Conservation (phyloP, 2,797 vertebrate genomes). For the Hydrophis major region DNA sequence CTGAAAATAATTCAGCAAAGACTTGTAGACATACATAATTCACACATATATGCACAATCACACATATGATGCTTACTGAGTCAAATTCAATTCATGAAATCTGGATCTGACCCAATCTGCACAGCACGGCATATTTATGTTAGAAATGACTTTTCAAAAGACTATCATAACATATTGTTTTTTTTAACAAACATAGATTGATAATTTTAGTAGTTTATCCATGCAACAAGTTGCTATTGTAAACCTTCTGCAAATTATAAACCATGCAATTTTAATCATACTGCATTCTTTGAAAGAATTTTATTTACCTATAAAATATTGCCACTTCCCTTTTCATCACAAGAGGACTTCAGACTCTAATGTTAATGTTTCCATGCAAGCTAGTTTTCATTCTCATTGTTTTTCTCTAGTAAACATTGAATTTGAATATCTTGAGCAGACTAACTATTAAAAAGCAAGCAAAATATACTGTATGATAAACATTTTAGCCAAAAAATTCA, state of each 20-base stretch:
- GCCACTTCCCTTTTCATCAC: too few species aligned
- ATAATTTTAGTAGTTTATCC: not conserved
- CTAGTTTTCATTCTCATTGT: not conserved
- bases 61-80: not conserved
- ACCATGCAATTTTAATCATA: not conserved
- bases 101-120: not conserved
- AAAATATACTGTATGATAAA: not conserved
- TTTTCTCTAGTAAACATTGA: not conserved
- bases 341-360: not conserved
- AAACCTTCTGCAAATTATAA: not conserved
- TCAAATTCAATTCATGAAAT: not conserved
- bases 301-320: not conserved
- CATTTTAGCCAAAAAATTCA: not conserved
- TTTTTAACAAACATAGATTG: not conserved
- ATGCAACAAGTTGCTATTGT: not conserved
- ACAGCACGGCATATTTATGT: not conserved
- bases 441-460: not conserved
- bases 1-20: not conserved
- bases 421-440: not conserved
- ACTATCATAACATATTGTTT: not conserved
- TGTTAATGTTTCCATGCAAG: not conserved
- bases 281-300: not conserved
- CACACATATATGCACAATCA: not conserved
- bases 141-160: not conserved
- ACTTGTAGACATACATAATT: not conserved